These are phyloP conservation scores for Carollia perspicillata DNA, from an alignment of 2,113 vertebrate species.

Conservation along the genomic window DNA sequence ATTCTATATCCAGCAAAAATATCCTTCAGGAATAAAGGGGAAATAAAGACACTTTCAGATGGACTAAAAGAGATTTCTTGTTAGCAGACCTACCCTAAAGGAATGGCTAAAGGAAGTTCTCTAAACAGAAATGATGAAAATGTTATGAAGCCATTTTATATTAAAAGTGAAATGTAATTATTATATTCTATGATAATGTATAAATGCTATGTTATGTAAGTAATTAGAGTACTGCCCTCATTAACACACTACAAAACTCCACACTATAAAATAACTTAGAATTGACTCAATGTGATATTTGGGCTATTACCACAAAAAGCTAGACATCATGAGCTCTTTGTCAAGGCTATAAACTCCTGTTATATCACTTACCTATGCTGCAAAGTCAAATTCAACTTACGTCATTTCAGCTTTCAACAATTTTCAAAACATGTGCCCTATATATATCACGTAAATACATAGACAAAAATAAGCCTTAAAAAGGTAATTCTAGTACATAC, in stretches of 20 bases:
- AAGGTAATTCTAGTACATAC: neutral
- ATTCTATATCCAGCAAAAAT: neutral
- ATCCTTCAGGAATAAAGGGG: neutral
- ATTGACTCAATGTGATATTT: neutral
- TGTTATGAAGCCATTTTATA: neutral
- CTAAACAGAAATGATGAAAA: neutral
- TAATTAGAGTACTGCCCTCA: neutral
- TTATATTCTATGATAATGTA: neutral
- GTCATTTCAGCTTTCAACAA: neutral
- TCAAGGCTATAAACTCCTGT: neutral
- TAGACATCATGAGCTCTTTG: neutral
- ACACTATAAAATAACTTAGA: neutral
- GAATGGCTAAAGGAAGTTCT: neutral
- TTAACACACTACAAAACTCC: neutral
- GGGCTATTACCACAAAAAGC: neutral
- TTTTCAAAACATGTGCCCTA: neutral
- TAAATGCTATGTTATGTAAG: neutral
- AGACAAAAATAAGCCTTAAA: neutral
- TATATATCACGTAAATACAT: neutral
- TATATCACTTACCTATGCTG: neutral
- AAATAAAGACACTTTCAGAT: constrained; percentile 6
- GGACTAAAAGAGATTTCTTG: neutral
- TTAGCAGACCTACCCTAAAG: neutral
- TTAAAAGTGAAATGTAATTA: constrained; percentile 1
- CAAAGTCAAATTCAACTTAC: neutral